Evolutionary conservation across 2,797 vertebrate species (phyloP).

Genomic region (Pseudomugil tenellus): DNA sequence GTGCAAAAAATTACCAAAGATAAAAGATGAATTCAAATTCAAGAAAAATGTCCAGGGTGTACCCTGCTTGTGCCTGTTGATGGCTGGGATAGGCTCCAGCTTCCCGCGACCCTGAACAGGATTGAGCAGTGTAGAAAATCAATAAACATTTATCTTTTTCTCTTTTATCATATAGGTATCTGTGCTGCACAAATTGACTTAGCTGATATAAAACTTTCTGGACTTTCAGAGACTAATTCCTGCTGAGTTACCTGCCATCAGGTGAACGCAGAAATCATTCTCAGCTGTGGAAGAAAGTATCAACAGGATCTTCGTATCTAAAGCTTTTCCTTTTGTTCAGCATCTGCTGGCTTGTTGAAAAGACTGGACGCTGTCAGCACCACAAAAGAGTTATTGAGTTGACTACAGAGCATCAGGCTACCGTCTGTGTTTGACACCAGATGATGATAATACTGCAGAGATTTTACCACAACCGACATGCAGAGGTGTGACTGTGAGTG

Average conservation of each 20-base stretch:
- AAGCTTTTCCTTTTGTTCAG: conserved; percentile 16
- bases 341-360: conserved; percentile 11
- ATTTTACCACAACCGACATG: conserved; percentile 30
- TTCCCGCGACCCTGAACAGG: too few species aligned
- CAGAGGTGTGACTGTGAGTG: conserved; percentile 58
- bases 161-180: background rate
- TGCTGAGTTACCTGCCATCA: background rate
- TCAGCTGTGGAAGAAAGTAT: background rate
- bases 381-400: conserved; percentile 39
- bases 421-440: conserved; percentile 46
- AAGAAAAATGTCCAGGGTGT: background rate
- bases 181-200: background rate
- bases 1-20: background rate
- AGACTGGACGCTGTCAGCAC: conserved; percentile 21
- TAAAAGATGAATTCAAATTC: background rate
- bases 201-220: conserved; percentile 5
- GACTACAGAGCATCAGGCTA: conserved; percentile 19
- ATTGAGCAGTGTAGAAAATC: too few species aligned
- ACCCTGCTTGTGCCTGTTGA: too few species aligned
- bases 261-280: background rate
- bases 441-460: conserved; percentile 48
- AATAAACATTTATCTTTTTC: background rate
- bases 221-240: conserved; percentile 11
- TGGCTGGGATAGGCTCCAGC: too few species aligned
- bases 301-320: conserved; percentile 15